Evolutionary conservation across 2,113 vertebrate genomes (phyloP).

Genomic region (Nestor notabilis): DNA sequence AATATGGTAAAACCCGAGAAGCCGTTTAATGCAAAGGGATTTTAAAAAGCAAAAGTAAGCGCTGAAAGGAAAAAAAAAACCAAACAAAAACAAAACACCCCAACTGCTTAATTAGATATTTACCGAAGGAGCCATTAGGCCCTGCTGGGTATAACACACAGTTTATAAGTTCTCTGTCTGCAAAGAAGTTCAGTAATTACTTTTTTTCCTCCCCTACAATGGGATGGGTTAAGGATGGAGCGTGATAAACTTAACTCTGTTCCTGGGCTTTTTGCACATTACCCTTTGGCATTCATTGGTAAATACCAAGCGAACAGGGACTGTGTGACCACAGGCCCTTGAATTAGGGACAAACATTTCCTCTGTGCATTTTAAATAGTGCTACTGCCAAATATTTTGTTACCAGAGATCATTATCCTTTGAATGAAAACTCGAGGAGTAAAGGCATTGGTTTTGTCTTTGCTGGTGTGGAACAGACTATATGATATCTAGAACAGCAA

Average conservation of each 20-base stretch:
- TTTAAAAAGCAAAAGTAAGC: slow-evolving; percentile 49
- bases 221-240: slow-evolving; percentile 17
- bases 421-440: slow-evolving; percentile 33
- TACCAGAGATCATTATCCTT: slow-evolving; percentile 56
- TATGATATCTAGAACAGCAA: slow-evolving; percentile 61
- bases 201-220: not conserved
- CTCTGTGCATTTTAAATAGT: slow-evolving; percentile 69
- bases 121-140: slow-evolving; percentile 51
- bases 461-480: slow-evolving; percentile 65
- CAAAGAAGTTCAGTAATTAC: slow-evolving; percentile 40
- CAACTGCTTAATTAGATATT: slow-evolving; percentile 59
- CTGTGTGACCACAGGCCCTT: slow-evolving; percentile 56
- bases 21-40: slow-evolving; percentile 35
- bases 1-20: slow-evolving; percentile 18
- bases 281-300: not conserved
- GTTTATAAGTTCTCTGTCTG: slow-evolving; percentile 27
- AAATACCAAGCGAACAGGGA: slow-evolving; percentile 56
- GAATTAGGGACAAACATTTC: slow-evolving; percentile 69
- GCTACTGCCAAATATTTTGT: slow-evolving; percentile 68
- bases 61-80: not conserved
- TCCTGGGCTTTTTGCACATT: slow-evolving; percentile 3
- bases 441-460: slow-evolving; percentile 61
- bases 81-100: not conserved
- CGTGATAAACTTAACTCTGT: slow-evolving; percentile 15
- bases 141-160: slow-evolving; percentile 21